phyloP scores from a whole-genome alignment of 1,140 invertebrate species.

The Cyphomyrmex costatus region DNA sequence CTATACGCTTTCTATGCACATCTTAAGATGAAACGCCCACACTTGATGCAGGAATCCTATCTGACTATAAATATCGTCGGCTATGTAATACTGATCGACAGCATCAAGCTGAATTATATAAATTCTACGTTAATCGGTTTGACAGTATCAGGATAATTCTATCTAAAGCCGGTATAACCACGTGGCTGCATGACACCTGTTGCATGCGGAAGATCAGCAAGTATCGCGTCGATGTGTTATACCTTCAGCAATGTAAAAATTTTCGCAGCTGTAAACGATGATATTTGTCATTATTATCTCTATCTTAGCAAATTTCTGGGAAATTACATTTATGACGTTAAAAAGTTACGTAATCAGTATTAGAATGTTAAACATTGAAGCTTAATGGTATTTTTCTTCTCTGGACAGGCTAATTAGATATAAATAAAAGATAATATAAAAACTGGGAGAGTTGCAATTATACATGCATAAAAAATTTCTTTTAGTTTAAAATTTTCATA shows the following conservation, averaged over 20 bases:
- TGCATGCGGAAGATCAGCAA: slow-evolving; percentile 34
- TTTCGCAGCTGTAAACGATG: not conserved
- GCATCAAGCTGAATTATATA: not conserved
- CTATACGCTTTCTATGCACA: not conserved
- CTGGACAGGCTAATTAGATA: not conserved
- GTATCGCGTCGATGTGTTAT: not conserved
- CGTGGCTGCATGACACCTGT: slow-evolving; percentile 58
- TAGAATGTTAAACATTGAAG: not conserved
- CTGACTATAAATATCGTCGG: not conserved
- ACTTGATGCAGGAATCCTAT: not conserved
- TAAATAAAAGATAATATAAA: not conserved
- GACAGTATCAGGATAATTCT: slow-evolving; percentile 6
- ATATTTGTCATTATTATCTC: not conserved
- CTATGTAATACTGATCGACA: slow-evolving; percentile 2
- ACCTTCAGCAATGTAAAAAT: not conserved
- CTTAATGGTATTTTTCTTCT: not conserved
- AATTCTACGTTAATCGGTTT: not conserved
- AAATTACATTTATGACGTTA: not conserved
- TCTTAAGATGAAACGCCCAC: not conserved
- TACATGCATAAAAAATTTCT: too few species aligned
- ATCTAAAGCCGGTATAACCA: slow-evolving; percentile 31
- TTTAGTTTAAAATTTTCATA: not conserved
- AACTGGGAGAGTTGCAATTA: not conserved
- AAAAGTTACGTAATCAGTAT: not conserved
- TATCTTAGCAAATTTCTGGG: not conserved